Percentiles rank a stretch among this genome's conserved stretches.
Evolutionary conservation across 2,797 vertebrate species (phyloP).

Genomic region (Gastrophryne carolinensis): DNA sequence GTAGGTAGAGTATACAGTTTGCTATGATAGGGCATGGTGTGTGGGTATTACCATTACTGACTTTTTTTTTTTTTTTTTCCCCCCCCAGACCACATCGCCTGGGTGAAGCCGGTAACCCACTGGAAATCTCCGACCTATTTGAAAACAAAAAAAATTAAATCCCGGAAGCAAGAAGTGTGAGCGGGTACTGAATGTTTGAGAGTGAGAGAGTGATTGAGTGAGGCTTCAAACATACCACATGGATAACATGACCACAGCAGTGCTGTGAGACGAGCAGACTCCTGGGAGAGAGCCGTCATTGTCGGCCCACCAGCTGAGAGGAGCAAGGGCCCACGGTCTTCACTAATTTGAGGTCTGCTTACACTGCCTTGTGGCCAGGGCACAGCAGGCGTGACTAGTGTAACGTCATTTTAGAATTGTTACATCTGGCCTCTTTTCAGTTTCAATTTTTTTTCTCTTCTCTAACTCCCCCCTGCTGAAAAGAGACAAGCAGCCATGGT

Average conservation of each 20-base stretch:
- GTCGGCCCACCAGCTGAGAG: slow-evolving; percentile 48
- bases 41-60: background rate
- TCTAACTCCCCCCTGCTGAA: background rate
- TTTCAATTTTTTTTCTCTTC: background rate
- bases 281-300: slow-evolving; percentile 59
- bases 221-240: slow-evolving; percentile 89
- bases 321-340: slow-evolving; percentile 34
- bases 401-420: slow-evolving; percentile 29
- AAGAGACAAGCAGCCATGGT: background rate
- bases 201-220: slow-evolving; percentile 86
- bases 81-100: slow-evolving; percentile 72
- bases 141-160: slow-evolving; percentile 65
- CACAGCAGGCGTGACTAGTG: slow-evolving; percentile 59
- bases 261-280: slow-evolving; percentile 58
- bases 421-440: slow-evolving; percentile 23
- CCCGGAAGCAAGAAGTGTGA: slow-evolving; percentile 85
- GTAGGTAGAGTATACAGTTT: slow-evolving; percentile 60
- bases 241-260: slow-evolving; percentile 75
- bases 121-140: slow-evolving; percentile 87
- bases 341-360: slow-evolving; percentile 55
- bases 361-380: slow-evolving; percentile 62
- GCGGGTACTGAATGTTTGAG: slow-evolving; percentile 88
- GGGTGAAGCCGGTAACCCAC: slow-evolving; percentile 79
- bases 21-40: background rate
- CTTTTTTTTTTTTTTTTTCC: slow-evolving; percentile 15